Evolutionary conservation across 2,113 vertebrate species (phyloP).

Genomic region (Phyllopteryx taeniolatus): DNA sequence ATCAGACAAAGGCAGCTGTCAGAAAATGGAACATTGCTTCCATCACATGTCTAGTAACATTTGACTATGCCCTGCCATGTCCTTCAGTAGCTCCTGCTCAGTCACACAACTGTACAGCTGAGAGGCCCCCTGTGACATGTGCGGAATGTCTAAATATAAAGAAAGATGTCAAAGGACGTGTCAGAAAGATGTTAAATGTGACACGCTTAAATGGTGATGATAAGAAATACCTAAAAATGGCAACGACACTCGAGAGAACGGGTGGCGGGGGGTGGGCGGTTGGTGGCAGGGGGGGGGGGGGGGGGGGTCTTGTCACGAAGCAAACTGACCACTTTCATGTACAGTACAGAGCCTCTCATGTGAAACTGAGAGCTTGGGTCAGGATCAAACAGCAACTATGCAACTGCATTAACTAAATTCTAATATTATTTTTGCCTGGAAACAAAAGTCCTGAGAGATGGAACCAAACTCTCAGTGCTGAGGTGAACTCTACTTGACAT

Average conservation of each 20-base stretch:
- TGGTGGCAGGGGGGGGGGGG: background rate
- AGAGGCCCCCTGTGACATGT: slow-evolving; percentile 1
- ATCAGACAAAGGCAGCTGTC: slow-evolving; percentile 21
- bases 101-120: slow-evolving; percentile 12
- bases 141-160: slow-evolving; percentile 38
- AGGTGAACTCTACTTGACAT: slow-evolving; percentile 5
- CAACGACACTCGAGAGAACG: background rate
- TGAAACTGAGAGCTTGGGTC: background rate
- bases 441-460: background rate
- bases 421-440: background rate
- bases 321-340: background rate
- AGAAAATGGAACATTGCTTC: slow-evolving; percentile 27
- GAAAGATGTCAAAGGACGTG: slow-evolving; percentile 31
- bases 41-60: slow-evolving; percentile 29
- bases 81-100: slow-evolving; percentile 27
- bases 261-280: background rate
- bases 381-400: background rate
- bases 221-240: background rate
- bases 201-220: slow-evolving; percentile 14
- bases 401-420: background rate
- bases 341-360: background rate
- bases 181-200: slow-evolving; percentile 25
- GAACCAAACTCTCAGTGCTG: background rate
- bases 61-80: slow-evolving; percentile 22
- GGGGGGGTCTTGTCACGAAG: background rate